Evolutionary conservation across 2,888 invertebrate genomes (phyloP).

Genomic region (Cacoxenus indagator): DNA sequence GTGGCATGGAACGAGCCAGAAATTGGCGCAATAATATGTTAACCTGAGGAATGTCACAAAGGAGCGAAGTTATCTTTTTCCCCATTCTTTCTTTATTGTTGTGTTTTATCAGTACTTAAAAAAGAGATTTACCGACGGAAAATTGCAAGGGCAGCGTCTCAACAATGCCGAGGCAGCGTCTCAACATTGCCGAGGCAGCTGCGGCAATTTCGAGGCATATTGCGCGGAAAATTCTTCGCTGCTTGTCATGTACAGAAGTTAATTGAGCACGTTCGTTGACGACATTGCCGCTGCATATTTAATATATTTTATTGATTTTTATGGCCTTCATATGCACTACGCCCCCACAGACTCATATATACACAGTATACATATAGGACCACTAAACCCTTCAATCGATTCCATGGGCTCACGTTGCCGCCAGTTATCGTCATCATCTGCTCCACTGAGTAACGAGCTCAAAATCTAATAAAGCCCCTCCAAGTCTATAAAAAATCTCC

Average conservation of each 20-base stretch:
- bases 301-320: constrained; percentile 1
- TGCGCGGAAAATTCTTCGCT: neutral
- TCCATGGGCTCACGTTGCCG: neutral
- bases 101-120: neutral
- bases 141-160: neutral
- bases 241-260: too few relatives aligned
- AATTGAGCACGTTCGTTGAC: neutral
- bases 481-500: neutral
- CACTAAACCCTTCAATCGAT: neutral
- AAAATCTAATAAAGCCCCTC: neutral
- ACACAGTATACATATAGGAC: too few relatives aligned
- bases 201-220: neutral
- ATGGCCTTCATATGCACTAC: neutral
- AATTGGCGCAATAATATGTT: neutral
- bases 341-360: neutral
- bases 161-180: neutral
- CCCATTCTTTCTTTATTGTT: neutral
- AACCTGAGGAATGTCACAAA: neutral
- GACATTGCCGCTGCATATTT: neutral
- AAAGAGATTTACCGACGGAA: neutral
- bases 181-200: neutral
- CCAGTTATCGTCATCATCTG: neutral
- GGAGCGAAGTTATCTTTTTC: too few relatives aligned
- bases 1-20: neutral
- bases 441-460: constrained; percentile 22